Conservation (phyloP, 2,888 invertebrate species). For the Pycnomerus fuliginosus region DNA sequence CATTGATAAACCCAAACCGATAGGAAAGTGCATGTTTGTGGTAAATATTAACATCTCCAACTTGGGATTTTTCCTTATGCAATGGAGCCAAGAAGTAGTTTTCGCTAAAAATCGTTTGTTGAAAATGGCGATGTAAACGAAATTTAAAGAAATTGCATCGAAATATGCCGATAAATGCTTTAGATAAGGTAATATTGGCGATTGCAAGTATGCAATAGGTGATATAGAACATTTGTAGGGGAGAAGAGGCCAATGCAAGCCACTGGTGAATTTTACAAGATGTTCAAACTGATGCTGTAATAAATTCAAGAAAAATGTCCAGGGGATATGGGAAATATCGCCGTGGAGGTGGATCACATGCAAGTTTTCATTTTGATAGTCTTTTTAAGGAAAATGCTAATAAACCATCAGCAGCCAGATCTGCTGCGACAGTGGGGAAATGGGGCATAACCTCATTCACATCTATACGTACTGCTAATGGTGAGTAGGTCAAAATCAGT, state of each 20-base stretch:
- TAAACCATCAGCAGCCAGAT: slow-evolving; percentile 83
- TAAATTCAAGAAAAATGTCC: slow-evolving; percentile 52
- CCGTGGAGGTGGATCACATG: slow-evolving; percentile 49
- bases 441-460: slow-evolving; percentile 95
- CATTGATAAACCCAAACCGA: too few relatives aligned
- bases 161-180: slow-evolving; percentile 10
- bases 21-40: too few relatives aligned
- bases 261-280: too few relatives aligned
- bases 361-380: slow-evolving; percentile 66
- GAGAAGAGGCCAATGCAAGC: too few relatives aligned
- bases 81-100: too few relatives aligned
- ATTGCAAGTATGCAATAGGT: too few relatives aligned
- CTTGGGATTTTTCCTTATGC: too few relatives aligned
- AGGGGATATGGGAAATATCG: slow-evolving; percentile 55
- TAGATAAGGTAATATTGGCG: slow-evolving; percentile 5
- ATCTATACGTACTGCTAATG: slow-evolving; percentile 79
- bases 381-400: slow-evolving; percentile 76
- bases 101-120: slow-evolving; percentile 6
- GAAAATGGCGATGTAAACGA: slow-evolving; percentile 25
- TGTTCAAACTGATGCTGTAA: too few relatives aligned
- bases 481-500: too few relatives aligned
- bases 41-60: too few relatives aligned
- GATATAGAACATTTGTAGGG: too few relatives aligned
- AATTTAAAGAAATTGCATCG: slow-evolving; percentile 14
- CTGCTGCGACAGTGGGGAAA: slow-evolving; percentile 88